Evolutionary conservation across 2,888 invertebrate genomes (phyloP).

Genomic region (Acanthococcus lagerstroemiae): DNA sequence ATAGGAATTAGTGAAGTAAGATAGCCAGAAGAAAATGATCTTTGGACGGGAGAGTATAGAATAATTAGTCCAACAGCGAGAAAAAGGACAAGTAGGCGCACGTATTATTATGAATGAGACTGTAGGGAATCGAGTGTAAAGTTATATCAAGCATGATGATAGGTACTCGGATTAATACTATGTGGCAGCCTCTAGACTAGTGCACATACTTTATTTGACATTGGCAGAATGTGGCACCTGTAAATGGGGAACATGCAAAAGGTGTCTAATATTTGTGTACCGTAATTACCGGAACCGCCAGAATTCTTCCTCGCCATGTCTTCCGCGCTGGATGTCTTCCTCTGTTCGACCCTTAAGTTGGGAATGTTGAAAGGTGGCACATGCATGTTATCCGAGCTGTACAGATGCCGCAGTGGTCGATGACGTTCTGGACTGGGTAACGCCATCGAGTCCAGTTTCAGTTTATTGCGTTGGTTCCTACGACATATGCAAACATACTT

Average conservation of each 20-base stretch:
- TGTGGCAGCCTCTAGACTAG: too few relatives aligned
- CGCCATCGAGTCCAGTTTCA: slow-evolving; percentile 71
- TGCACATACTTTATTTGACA: too few relatives aligned
- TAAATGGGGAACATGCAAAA: too few relatives aligned
- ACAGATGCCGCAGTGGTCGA: slow-evolving; percentile 65
- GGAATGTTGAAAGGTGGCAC: slow-evolving; percentile 78
- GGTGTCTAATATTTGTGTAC: too few relatives aligned
- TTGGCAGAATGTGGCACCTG: too few relatives aligned
- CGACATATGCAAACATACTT: too few relatives aligned
- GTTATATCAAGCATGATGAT: too few relatives aligned
- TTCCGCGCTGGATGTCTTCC: slow-evolving; percentile 82
- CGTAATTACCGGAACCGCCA: slow-evolving; percentile 47
- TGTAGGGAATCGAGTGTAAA: too few relatives aligned
- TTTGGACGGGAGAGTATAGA: neutral
- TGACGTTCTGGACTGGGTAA: slow-evolving; percentile 66
- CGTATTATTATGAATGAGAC: too few relatives aligned
- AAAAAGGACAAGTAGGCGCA: neutral
- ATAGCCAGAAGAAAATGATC: too few relatives aligned
- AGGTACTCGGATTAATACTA: too few relatives aligned
- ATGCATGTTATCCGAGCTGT: slow-evolving; percentile 76
- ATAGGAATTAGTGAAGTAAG: too few relatives aligned
- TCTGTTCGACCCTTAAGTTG: slow-evolving; percentile 72
- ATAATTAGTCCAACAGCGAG: neutral
- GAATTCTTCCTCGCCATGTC: slow-evolving; percentile 84
- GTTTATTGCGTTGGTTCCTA: slow-evolving; percentile 75